These are phyloP conservation scores for Marisa cornuarietis DNA, from an alignment of 1,140 invertebrate genomes.

Conservation along the genomic window DNA sequence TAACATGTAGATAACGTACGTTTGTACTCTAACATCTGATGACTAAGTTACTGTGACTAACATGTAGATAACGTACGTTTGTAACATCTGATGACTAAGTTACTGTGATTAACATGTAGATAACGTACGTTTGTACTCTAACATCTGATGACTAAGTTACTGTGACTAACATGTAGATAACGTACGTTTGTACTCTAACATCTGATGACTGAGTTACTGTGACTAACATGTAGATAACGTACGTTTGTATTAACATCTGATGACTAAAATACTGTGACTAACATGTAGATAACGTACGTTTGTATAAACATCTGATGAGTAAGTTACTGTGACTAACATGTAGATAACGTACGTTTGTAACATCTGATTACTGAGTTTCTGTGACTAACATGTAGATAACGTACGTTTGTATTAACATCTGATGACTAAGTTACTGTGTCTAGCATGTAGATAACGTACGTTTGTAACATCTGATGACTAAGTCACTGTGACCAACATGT, in stretches of 20 bases:
- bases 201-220: too few relatives aligned
- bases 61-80: slow-evolving; percentile 31
- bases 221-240: slow-evolving; percentile 28
- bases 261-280: too few relatives aligned
- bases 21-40: too few relatives aligned
- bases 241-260: not conserved
- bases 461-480: too few relatives aligned
- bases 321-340: not conserved
- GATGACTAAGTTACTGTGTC: too few relatives aligned
- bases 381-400: slow-evolving; percentile 16
- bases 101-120: slow-evolving; percentile 4
- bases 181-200: slow-evolving; percentile 17
- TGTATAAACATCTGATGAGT: too few relatives aligned
- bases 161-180: slow-evolving; percentile 17
- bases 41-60: too few relatives aligned
- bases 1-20: slow-evolving; percentile 31
- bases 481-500: too few relatives aligned
- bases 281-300: slow-evolving; percentile 31
- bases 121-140: slow-evolving; percentile 24
- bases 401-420: slow-evolving; percentile 16
- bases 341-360: slow-evolving; percentile 32
- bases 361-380: too few relatives aligned
- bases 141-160: too few relatives aligned
- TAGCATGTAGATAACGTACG: slow-evolving; percentile 30
- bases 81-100: too few relatives aligned